Evolutionary conservation across 2,888 invertebrate species (phyloP).

Genomic region (Polydesmus complanatus): DNA sequence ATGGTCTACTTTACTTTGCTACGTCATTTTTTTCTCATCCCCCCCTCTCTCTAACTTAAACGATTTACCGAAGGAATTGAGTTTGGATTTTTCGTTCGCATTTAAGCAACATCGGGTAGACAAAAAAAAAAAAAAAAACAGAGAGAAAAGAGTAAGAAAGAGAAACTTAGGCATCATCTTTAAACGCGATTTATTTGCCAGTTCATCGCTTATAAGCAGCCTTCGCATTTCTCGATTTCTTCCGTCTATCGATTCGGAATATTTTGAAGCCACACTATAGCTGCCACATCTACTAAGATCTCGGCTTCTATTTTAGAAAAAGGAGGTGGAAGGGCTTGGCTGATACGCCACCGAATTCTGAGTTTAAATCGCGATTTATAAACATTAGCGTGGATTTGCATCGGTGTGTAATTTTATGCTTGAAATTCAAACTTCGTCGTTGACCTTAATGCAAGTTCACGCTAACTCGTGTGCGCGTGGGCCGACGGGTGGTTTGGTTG

Average conservation of each 20-base stretch:
- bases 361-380: background rate
- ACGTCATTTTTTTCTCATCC: too few relatives aligned
- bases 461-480: too few relatives aligned
- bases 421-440: constrained; percentile 6
- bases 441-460: background rate
- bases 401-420: constrained; percentile 7
- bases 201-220: background rate
- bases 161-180: background rate
- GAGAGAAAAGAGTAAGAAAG: background rate
- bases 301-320: too few relatives aligned
- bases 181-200: background rate
- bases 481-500: too few relatives aligned
- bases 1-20: too few relatives aligned
- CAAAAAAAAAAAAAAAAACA: background rate
- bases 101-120: background rate
- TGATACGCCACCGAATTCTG: too few relatives aligned
- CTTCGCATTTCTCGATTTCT: background rate
- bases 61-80: too few relatives aligned
- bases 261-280: too few relatives aligned
- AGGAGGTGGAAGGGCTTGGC: too few relatives aligned
- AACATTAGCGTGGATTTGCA: background rate
- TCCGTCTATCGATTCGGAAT: background rate
- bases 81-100: too few relatives aligned
- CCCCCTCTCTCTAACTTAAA: too few relatives aligned
- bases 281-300: too few relatives aligned